Percentiles rank a stretch among this genome's conserved stretches.
These are phyloP conservation scores for Actinopyga echinites DNA, from an alignment of 53 echinoderm and acorn worm genomes.

Conservation along the genomic window DNA sequence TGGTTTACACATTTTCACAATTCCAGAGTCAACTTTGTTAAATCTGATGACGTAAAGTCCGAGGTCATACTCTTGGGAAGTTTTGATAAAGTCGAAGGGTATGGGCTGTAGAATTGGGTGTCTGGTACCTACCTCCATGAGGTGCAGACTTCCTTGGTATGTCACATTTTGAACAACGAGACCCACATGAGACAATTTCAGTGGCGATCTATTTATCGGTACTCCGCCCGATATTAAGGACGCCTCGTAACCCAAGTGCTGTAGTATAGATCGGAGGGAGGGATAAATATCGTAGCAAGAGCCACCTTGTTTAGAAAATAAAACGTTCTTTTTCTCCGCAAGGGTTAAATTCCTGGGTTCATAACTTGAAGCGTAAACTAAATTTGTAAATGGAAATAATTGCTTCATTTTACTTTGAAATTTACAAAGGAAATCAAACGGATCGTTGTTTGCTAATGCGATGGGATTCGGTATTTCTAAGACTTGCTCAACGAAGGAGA, in stretches of 20 bases:
- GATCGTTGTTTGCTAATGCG: too few species aligned
- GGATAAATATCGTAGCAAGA: neutral
- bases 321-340: neutral
- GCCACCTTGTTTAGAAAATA: conserved; percentile 2
- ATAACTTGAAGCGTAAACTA: too few species aligned
- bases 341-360: too few species aligned
- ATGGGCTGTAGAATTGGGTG: neutral
- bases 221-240: neutral
- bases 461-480: too few species aligned
- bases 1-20: neutral
- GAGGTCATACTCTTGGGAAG: neutral
- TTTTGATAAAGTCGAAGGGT: neutral
- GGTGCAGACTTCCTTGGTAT: neutral
- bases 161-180: conserved; percentile 5
- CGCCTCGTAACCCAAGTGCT: neutral
- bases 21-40: neutral
- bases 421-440: too few species aligned
- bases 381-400: too few species aligned
- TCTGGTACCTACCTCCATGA: neutral
- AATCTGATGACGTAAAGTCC: neutral
- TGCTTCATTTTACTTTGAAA: too few species aligned
- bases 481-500: too few species aligned
- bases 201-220: neutral
- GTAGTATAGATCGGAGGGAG: neutral
- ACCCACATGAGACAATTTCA: neutral